Conservation (phyloP, 2,113 vertebrate species). For the Elanus axillaris region DNA sequence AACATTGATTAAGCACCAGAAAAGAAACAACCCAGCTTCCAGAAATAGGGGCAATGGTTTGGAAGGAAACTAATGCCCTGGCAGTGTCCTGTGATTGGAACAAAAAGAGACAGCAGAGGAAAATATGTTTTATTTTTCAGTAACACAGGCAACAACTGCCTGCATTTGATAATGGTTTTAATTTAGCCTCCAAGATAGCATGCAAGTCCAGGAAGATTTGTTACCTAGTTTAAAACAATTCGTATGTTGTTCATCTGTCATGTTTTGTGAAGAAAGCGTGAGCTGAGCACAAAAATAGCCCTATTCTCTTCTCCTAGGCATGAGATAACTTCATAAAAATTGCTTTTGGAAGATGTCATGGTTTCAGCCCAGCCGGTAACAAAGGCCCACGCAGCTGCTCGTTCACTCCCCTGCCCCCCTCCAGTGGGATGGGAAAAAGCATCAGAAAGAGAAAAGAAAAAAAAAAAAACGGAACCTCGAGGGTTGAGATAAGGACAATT, state of each 20-base stretch:
- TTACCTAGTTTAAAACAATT: conserved; percentile 7
- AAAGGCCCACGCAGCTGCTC: too few species aligned
- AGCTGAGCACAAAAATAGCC: not conserved
- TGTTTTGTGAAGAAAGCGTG: not conserved
- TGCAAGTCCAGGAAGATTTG: not conserved
- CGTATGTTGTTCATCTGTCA: not conserved
- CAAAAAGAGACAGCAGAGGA: not conserved
- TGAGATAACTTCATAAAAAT: not conserved
- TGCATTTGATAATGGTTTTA: not conserved
- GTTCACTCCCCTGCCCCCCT: too few species aligned
- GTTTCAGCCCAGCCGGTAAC: too few species aligned
- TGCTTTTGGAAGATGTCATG: not conserved
- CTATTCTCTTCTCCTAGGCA: not conserved
- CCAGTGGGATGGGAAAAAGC: too few species aligned
- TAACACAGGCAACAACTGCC: not conserved
- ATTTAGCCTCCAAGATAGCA: not conserved
- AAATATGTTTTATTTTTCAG: not conserved
- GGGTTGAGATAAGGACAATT: too few species aligned
- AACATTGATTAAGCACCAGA: not conserved
- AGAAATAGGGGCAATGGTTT: not conserved
- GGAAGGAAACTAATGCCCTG: not conserved
- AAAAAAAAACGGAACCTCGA: too few species aligned
- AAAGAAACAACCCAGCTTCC: not conserved
- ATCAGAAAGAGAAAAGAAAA: too few species aligned
- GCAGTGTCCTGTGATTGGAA: not conserved